Evolutionary conservation across 2,797 vertebrate genomes (phyloP).

Genomic region (Rhinogobio ventralis): DNA sequence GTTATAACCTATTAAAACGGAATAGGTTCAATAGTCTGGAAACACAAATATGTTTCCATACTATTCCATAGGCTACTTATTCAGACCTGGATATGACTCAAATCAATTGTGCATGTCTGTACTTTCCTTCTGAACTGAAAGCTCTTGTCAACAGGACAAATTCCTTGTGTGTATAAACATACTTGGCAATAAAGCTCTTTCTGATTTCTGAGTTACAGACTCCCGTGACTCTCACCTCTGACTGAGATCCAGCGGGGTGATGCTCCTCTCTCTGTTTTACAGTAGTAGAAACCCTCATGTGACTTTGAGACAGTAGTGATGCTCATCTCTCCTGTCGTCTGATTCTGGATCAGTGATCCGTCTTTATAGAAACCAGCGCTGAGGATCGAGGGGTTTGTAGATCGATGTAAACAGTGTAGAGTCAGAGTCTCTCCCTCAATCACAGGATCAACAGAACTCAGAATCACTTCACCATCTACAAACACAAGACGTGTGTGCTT

Average conservation of each 20-base stretch:
- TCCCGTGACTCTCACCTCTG: neutral
- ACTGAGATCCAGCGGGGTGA: constrained; percentile 37
- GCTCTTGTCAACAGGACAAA: too few species aligned
- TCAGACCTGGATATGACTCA: too few species aligned
- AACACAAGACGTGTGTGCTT: neutral
- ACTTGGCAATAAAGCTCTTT: too few species aligned
- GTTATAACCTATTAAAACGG: too few species aligned
- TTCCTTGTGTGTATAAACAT: too few species aligned
- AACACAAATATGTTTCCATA: too few species aligned
- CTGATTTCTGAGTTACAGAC: too few species aligned
- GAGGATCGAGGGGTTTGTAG: constrained; percentile 3
- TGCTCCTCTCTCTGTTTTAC: constrained; percentile 31
- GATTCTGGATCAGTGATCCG: neutral
- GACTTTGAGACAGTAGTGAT: constrained; percentile 9
- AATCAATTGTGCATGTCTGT: too few species aligned
- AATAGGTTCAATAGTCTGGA: too few species aligned
- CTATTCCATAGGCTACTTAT: too few species aligned
- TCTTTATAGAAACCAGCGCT: constrained; percentile 41
- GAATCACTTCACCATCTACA: constrained; percentile 33
- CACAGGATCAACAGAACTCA: constrained; percentile 20
- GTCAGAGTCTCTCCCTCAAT: constrained; percentile 15
- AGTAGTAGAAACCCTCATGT: constrained; percentile 42
- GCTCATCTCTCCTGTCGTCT: constrained; percentile 31
- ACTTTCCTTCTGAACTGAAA: too few species aligned
- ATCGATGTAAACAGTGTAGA: neutral